Evolutionary conservation across 2,113 vertebrate genomes (phyloP).

Genomic region (Climacteris rufus): DNA sequence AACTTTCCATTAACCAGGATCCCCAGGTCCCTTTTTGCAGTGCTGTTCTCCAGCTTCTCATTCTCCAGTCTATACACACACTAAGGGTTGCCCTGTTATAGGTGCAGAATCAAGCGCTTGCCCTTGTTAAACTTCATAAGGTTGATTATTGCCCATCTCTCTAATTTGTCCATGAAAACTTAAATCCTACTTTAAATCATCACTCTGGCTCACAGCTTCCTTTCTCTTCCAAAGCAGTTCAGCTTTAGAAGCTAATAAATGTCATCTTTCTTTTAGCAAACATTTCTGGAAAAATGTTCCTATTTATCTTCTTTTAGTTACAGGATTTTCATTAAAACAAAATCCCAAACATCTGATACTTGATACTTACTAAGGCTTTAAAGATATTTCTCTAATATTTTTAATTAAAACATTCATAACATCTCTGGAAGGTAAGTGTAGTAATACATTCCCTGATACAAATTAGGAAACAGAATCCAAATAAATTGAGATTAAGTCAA

Average conservation of each 20-base stretch:
- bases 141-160: neutral
- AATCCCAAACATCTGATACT: neutral
- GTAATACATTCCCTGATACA: neutral
- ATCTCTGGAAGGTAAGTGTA: neutral
- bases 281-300: neutral
- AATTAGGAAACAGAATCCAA: neutral
- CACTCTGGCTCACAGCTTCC: neutral
- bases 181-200: neutral
- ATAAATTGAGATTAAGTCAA: neutral
- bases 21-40: neutral
- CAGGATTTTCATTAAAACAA: neutral
- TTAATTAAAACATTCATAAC: neutral
- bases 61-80: neutral
- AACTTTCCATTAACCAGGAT: accelerated
- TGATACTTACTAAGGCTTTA: neutral
- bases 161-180: neutral
- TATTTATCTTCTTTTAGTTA: neutral
- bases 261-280: neutral
- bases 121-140: neutral
- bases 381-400: neutral
- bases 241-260: neutral
- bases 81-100: neutral
- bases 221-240: neutral
- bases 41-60: neutral
- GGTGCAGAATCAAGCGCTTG: neutral